Conservation (phyloP, 2,797 vertebrate genomes). For the Balearica regulorum region DNA sequence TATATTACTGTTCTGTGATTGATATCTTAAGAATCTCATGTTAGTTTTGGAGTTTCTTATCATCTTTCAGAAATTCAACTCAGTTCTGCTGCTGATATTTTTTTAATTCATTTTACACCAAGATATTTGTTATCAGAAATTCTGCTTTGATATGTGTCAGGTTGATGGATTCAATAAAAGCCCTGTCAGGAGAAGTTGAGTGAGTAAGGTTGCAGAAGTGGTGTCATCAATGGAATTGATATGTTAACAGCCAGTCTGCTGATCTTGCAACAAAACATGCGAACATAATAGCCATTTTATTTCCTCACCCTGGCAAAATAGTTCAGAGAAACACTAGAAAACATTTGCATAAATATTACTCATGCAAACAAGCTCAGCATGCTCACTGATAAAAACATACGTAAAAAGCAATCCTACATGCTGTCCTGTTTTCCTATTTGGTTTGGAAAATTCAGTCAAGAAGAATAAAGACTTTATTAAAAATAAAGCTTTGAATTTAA, state of each 20-base stretch:
- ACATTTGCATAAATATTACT: not conserved
- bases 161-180: conserved; percentile 65
- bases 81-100: not conserved
- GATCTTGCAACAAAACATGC: conserved; percentile 23
- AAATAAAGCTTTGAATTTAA: not conserved
- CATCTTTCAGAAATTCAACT: conserved; percentile 27
- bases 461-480: not conserved
- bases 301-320: not conserved
- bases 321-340: not conserved
- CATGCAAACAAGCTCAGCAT: not conserved
- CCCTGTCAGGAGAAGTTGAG: conserved; percentile 17
- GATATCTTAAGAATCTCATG: conserved; percentile 12
- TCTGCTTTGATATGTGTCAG: conserved; percentile 55
- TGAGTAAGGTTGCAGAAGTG: conserved; percentile 8
- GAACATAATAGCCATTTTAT: conserved; percentile 21
- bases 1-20: not conserved
- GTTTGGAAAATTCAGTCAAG: not conserved
- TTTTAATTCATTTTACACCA: conserved; percentile 48
- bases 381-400: not conserved
- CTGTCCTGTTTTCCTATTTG: not conserved
- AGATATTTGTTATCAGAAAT: conserved; percentile 63
- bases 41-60: conserved; percentile 31
- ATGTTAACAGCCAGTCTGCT: conserved; percentile 27
- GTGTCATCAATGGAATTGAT: conserved; percentile 6
- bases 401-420: not conserved